These are phyloP conservation scores for Coremacera marginata DNA, from an alignment of 2,888 invertebrate species.

Conservation along the genomic window DNA sequence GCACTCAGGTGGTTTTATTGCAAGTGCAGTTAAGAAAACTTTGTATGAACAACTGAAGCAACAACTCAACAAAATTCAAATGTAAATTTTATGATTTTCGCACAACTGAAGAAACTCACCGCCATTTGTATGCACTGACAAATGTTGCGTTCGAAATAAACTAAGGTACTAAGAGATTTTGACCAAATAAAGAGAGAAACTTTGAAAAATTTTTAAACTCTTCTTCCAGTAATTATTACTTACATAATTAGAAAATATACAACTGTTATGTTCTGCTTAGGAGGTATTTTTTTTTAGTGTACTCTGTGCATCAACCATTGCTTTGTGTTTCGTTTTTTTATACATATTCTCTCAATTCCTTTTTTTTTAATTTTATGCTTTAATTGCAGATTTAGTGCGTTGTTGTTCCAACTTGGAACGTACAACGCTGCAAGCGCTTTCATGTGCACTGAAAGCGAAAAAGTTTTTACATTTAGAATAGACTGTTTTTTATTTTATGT, in stretches of 20 bases:
- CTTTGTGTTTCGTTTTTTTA: neutral
- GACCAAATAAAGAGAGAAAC: no score
- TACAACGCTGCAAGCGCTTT: conserved; percentile 1
- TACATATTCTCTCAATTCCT: neutral
- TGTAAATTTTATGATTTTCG: neutral
- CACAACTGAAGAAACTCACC: neutral
- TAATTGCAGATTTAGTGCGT: conserved; percentile 10
- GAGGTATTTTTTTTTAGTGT: no score
- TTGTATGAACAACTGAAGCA: neutral
- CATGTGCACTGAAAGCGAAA: conserved; percentile 6
- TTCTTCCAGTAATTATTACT: no score
- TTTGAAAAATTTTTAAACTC: no score
- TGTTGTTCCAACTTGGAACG: neutral
- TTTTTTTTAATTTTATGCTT: conserved; percentile 2
- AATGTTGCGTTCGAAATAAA: no score
- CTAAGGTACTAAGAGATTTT: no score
- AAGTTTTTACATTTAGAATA: conserved; percentile 9
- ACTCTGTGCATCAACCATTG: neutral
- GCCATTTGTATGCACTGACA: neutral
- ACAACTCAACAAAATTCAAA: neutral
- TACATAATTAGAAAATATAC: no score
- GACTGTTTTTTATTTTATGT: neutral
- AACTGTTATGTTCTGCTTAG: no score
- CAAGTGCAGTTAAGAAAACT: neutral
- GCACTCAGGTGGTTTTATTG: neutral